Base-by-base conservation (phyloP, 2,888 invertebrate species). In the Cepaea hortensis region DNA sequence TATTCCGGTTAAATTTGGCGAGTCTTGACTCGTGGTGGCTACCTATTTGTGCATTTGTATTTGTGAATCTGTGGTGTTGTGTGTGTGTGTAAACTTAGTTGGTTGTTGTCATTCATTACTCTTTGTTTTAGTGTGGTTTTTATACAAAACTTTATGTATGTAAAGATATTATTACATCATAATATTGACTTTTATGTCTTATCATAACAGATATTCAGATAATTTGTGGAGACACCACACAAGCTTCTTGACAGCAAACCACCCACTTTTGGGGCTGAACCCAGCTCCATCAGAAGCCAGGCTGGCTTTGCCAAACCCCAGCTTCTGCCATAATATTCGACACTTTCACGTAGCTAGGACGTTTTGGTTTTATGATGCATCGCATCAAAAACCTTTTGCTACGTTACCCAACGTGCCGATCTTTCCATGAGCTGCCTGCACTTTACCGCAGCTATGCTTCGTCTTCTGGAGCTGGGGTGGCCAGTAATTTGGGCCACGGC, bases 291-390 rank as follows among this genome's bases (percentile, higher is more conserved):
- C 86, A 81, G 55, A 73, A 84, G 70, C 75, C 87, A 87, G 50
- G 65, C 87, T 87, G 87, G 84, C 85, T 87, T 81, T 90, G 87
- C 84, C 86, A 85, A 90, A 90, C 87, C 91, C 90, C 88, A 88
- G 90, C 89, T 90, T 93, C 87, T 91, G 90, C 88, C 91, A 91
- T 87, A 92, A 91, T 89, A 92, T 88, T 86, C 92, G 93, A 92
- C 93, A 93, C 91, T 93, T 92, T 89, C 91, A 92, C 89, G 90
- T 91, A 85, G 90, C 89, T 91, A 91, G 91, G 91, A 93, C 92
- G 85, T 87, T 85, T 35, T 61, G 90, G 91, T 90, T 87, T 89
- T 77, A 89, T 84, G 83, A 91, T 90, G 91, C 89, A 90, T 89
- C 90, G 91, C 84, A 81, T 90, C 87, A 86, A 79, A 84, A 76